Conservation (phyloP, 2,888 invertebrate genomes). For the Gerris lacustris region DNA sequence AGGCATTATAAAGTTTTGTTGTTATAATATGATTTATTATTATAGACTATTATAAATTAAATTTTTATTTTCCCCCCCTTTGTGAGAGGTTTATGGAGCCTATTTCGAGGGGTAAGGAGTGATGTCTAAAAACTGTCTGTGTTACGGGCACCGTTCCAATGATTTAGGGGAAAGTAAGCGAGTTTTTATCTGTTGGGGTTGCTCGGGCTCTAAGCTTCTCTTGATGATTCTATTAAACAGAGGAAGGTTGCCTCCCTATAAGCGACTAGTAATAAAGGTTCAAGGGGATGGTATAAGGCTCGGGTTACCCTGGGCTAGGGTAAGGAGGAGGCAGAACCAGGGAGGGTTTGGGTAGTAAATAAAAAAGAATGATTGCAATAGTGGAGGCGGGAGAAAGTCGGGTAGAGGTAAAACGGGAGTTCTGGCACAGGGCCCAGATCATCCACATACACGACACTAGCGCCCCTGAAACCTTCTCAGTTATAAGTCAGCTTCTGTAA, state of each 20-base stretch:
- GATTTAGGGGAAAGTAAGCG: not conserved
- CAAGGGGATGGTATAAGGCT: too few relatives aligned
- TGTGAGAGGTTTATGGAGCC: too few relatives aligned
- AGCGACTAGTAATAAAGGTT: constrained; percentile 3
- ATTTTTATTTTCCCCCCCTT: too few relatives aligned
- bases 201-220: not conserved
- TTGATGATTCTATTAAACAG: constrained; percentile 11
- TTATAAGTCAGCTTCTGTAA: too few relatives aligned
- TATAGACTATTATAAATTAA: too few relatives aligned
- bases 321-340: too few relatives aligned
- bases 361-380: not conserved
- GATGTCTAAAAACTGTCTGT: too few relatives aligned
- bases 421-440: not conserved
- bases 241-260: not conserved
- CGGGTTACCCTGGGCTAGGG: too few relatives aligned
- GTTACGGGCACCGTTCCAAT: not conserved
- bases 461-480: not conserved
- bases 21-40: too few relatives aligned
- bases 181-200: not conserved
- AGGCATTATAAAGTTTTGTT: too few relatives aligned
- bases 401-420: not conserved
- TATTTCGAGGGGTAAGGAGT: too few relatives aligned
- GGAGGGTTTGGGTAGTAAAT: not conserved
- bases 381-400: not conserved
- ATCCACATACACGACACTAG: not conserved